phyloP scores from a whole-genome alignment of 1,140 invertebrate species.

The Oedothorax gibbosus region DNA sequence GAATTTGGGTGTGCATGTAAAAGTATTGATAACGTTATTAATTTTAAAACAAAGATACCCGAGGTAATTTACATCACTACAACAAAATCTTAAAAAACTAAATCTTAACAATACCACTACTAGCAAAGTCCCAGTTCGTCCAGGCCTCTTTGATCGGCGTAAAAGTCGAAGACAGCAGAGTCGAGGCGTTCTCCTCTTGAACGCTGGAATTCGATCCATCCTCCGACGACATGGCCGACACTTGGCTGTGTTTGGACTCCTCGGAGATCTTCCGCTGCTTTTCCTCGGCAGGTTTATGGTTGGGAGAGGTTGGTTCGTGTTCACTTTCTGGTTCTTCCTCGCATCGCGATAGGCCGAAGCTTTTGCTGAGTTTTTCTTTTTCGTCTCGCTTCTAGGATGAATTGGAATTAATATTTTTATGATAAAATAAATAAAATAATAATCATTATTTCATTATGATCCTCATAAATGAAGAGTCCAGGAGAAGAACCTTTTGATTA shows the following conservation, averaged over 20 bases:
- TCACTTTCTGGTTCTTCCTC: slow-evolving; percentile 59
- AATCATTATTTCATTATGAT: too few relatives aligned
- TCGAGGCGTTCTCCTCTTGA: slow-evolving; percentile 4
- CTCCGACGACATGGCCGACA: slow-evolving; percentile 30
- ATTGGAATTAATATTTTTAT: too few relatives aligned
- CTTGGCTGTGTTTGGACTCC: slow-evolving; percentile 39
- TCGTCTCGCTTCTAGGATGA: background rate
- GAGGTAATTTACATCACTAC: too few relatives aligned
- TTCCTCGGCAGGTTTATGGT: slow-evolving; percentile 66
- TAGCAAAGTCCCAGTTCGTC: slow-evolving; percentile 54
- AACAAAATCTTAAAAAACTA: too few relatives aligned
- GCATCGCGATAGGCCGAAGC: slow-evolving; percentile 50
- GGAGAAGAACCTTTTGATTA: too few relatives aligned
- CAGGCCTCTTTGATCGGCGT: slow-evolving; percentile 63
- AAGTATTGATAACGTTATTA: too few relatives aligned
- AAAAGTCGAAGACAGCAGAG: slow-evolving; percentile 52
- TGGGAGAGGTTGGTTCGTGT: slow-evolving; percentile 66
- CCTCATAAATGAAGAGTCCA: too few relatives aligned
- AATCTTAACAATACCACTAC: background rate
- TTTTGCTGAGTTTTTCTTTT: slow-evolving; percentile 29
- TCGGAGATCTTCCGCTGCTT: slow-evolving; percentile 67
- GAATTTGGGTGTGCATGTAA: too few relatives aligned
- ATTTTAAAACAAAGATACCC: too few relatives aligned
- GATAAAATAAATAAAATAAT: too few relatives aligned
- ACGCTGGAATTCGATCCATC: slow-evolving; percentile 31